phyloP scores from a whole-genome alignment of 2,113 vertebrate species.

The Peromyscus californicus region DNA sequence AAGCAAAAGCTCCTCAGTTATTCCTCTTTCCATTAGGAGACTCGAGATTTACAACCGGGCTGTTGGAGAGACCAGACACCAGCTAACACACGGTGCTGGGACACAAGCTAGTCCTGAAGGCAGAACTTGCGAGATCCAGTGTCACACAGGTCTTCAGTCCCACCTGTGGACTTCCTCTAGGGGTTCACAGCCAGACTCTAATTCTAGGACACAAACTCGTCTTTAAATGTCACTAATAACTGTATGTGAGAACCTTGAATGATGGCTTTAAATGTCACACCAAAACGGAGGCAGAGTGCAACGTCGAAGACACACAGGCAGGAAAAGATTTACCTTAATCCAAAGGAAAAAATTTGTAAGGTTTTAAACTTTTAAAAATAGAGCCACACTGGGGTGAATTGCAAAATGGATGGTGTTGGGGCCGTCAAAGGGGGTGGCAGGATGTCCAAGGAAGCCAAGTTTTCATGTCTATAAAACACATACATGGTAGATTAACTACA shows the following conservation, averaged over 20 bases:
- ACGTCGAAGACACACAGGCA: background rate
- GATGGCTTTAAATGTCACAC: background rate
- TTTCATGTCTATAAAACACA: background rate
- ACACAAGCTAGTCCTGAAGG: too few relatives aligned
- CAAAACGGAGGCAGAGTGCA: background rate
- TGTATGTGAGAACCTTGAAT: background rate
- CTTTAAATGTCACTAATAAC: slow-evolving; percentile 12
- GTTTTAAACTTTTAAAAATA: background rate
- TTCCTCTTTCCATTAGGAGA: background rate
- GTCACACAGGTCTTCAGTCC: background rate
- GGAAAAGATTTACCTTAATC: background rate
- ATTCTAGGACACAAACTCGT: background rate
- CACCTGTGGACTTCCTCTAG: background rate
- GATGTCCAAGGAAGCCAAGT: background rate
- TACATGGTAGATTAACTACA: background rate
- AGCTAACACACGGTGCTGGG: background rate
- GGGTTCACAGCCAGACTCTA: background rate
- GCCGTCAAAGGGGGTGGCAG: background rate
- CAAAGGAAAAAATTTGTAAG: background rate
- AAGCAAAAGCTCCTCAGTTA: background rate
- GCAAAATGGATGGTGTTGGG: background rate
- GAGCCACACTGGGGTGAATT: background rate
- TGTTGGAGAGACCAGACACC: background rate
- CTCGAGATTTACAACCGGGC: background rate
- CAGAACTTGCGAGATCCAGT: background rate